Base-by-base conservation (phyloP, 2,888 invertebrate genomes). In the Nephrotoma flavescens region DNA sequence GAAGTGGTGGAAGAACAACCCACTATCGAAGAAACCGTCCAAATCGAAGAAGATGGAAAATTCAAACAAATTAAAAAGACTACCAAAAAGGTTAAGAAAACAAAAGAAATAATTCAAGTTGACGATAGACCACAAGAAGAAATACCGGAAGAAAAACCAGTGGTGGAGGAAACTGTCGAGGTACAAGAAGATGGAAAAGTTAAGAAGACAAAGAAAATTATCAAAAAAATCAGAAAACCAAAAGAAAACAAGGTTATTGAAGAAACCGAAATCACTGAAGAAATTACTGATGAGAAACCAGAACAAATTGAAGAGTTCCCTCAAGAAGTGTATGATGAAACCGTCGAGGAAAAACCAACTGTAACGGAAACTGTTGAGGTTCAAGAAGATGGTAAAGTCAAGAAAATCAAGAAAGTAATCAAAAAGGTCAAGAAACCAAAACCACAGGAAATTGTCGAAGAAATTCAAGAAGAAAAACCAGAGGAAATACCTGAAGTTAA, bases 191-290 rank as follows among this genome's bases (percentile, higher is more conserved):
- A 71, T 31, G 71, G 71, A 71, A 71, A 71, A 31, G 19, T 71
- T 31, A 71, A 71, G 71, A 71, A 71, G 9, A 71, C 71, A 6
- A 71, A 71, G n/a, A 71, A 71, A 31, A 31, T 71, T 71, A 71
- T 71, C 3, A 71, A 71, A 7, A 71, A 71, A 71, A 71, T 71
- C 71, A 71, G 71, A 7, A 71, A 71, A 71, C 71, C 71, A 19
- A 71, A 71, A 71, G 84, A 84, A 42, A 42, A 84, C n/a, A 84
- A 84, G 41, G 84, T 84, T 12, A 87, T 91, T 44, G 90, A 91
- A 12, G 91, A 91, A 87, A 91, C 92, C 89, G 84, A 84, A 84
- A 84, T 42, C 41, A 84, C 84, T 11, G 84, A 84, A 84, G 84
- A 84, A 84, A 89, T 90, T 7, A 88, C 89, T 44, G 88, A 89